Evolutionary conservation across 1,140 invertebrate species (phyloP).

Genomic region (Panagrolaimus sp.): DNA sequence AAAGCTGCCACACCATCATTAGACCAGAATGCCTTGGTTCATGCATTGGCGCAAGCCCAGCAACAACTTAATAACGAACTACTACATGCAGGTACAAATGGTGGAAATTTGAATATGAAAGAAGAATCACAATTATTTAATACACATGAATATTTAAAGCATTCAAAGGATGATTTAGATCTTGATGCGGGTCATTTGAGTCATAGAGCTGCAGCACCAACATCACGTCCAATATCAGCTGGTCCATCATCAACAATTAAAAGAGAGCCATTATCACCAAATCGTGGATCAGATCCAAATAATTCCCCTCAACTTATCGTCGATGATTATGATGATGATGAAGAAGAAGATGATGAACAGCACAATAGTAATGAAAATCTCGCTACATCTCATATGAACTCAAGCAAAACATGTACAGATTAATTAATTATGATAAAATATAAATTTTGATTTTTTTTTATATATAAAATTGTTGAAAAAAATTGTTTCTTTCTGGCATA

Average conservation of each 20-base stretch:
- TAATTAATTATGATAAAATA: not conserved
- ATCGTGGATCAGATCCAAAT: not conserved
- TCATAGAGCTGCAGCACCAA: not conserved
- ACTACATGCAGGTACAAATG: not conserved
- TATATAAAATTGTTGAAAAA: too few species aligned
- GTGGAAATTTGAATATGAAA: conserved; percentile 8
- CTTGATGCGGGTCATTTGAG: too few species aligned
- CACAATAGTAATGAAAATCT: conserved; percentile 10
- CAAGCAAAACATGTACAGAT: conserved; percentile 10
- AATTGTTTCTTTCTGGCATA: too few species aligned
- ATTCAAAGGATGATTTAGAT: too few species aligned
- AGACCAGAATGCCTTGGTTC: conserved; percentile 3
- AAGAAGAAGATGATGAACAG: conserved; percentile 13
- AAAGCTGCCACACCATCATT: conserved; percentile 10
- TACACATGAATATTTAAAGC: too few species aligned
- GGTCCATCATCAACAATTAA: conserved; percentile 9
- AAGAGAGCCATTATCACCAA: not conserved
- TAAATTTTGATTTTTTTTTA: not conserved
- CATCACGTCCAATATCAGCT: not conserved
- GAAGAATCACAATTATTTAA: not conserved
- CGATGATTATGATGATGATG: not conserved
- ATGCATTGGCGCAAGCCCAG: conserved; percentile 1
- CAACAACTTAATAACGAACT: not conserved
- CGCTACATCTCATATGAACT: conserved; percentile 3
- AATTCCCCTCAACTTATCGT: not conserved